Evolutionary conservation across 2,888 invertebrate species (phyloP), one percentile per base, ranked within the genome.

Genomic region (Podabrus alpinus): DNA sequence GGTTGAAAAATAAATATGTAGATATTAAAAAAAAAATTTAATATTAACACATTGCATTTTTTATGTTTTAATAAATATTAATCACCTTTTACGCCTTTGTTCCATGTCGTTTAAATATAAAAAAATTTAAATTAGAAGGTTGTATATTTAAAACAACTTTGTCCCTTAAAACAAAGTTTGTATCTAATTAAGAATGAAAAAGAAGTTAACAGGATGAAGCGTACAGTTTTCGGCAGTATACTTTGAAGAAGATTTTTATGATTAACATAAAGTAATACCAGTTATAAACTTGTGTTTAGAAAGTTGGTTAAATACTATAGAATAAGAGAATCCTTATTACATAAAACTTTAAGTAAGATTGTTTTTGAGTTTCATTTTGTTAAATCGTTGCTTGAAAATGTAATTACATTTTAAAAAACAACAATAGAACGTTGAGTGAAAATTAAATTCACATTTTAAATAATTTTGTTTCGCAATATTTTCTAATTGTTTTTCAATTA

Each of bases 221-320:
- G 13, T 62, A 19, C 62, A 62, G 62, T 64, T 64, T 64, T n/a
- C 62, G 19, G n/a, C 16, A 64, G 62, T 11, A 21, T 64, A 19
- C 19, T 16, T 64, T 64, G 19, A 21, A 64, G 19, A 64, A 64
- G 62, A 64, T 64, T 64, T 64, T 64, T 64, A 64, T 64, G 73
- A 73, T 74, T 74, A 74, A 74, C 74, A 74, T 74, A 74, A 74
- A 74, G 70, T 74, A 74, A 74, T 73, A 67, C 71, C 61, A 74
- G 71, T 74, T 74, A 71, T 68, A 71, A 74, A 74, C 62, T 74
- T 59, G 29, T 69, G 68, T 61, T 69, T 66, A 73, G 69, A 73
- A 73, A 74, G 62, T 70, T 71, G 67, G 67, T 74, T 71, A 74
- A 74, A 74, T 68, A 60, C 45, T 74, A 59, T 68, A 68, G 13